These are phyloP conservation scores for Trachemys scripta DNA, from an alignment of 2,113 vertebrate species.

Conservation along the genomic window DNA sequence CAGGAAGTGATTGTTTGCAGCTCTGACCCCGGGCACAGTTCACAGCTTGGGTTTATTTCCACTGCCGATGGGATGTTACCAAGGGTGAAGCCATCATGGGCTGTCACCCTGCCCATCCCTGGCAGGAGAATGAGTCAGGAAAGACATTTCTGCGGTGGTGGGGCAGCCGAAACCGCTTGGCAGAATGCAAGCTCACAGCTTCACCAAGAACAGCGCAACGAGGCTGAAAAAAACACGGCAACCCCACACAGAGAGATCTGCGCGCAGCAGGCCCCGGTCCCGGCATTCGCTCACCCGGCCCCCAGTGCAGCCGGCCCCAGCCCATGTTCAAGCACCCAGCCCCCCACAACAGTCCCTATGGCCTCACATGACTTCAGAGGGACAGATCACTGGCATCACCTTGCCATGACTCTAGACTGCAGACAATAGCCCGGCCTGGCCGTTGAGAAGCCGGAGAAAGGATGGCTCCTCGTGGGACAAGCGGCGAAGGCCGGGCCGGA, in stretches of 20 bases:
- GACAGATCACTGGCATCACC: too few species aligned
- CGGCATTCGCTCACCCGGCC: too few species aligned
- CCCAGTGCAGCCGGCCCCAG: too few species aligned
- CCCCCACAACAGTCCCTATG: too few species aligned
- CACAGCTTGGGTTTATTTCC: constrained; percentile 7
- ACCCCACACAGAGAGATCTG: too few species aligned
- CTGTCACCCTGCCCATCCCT: not conserved
- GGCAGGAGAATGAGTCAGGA: not conserved
- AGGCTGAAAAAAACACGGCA: not conserved
- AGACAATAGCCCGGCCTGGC: too few species aligned
- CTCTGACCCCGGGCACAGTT: not conserved
- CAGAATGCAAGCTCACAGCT: not conserved
- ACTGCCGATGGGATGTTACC: not conserved
- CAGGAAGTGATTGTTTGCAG: constrained; percentile 25
- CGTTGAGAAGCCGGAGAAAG: too few species aligned
- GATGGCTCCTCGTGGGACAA: too few species aligned
- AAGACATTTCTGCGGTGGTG: not conserved
- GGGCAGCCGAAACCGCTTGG: not conserved
- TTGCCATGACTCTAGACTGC: not conserved
- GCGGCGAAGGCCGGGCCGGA: not conserved
- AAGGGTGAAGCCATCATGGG: not conserved
- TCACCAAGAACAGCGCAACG: not conserved
- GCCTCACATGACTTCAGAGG: not conserved
- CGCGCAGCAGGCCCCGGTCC: too few species aligned
- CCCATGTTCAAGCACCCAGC: too few species aligned